These are phyloP conservation scores for Papilio dardanus DNA, from an alignment of 1,140 invertebrate species.

Conservation along the genomic window DNA sequence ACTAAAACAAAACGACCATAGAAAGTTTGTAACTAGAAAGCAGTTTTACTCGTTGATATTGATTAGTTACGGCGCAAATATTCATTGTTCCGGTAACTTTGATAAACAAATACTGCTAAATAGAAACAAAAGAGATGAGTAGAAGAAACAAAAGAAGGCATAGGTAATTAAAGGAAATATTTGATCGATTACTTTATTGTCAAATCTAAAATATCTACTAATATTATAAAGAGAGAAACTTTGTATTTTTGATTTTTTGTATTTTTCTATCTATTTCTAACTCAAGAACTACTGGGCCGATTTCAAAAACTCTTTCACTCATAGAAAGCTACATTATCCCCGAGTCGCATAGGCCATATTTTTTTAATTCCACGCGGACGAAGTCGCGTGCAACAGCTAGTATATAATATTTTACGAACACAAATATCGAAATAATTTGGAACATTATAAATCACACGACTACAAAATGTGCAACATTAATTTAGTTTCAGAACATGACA, in stretches of 20 bases:
- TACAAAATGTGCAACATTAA: not conserved
- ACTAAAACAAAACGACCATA: slow-evolving; percentile 12
- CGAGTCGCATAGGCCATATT: too few species aligned
- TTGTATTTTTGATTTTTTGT: too few species aligned
- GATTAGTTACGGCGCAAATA: slow-evolving; percentile 20
- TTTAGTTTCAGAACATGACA: not conserved
- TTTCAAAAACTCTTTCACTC: too few species aligned
- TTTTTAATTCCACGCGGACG: too few species aligned
- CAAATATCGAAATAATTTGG: not conserved
- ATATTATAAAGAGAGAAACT: too few species aligned
- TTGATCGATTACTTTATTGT: not conserved
- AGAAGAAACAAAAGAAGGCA: not conserved
- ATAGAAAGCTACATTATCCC: too few species aligned
- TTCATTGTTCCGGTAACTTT: slow-evolving; percentile 22
- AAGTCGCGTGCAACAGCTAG: too few species aligned
- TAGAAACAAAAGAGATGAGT: not conserved
- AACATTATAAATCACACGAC: not conserved
- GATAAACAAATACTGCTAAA: slow-evolving; percentile 1
- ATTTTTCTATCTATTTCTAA: too few species aligned
- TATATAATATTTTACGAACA: too few species aligned
- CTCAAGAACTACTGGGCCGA: too few species aligned
- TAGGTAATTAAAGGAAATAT: not conserved
- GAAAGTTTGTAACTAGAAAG: slow-evolving; percentile 30
- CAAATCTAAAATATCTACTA: too few species aligned
- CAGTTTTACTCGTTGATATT: slow-evolving; percentile 1